Base-by-base conservation (phyloP, 2,113 vertebrate species). In the Podilymbus podiceps region DNA sequence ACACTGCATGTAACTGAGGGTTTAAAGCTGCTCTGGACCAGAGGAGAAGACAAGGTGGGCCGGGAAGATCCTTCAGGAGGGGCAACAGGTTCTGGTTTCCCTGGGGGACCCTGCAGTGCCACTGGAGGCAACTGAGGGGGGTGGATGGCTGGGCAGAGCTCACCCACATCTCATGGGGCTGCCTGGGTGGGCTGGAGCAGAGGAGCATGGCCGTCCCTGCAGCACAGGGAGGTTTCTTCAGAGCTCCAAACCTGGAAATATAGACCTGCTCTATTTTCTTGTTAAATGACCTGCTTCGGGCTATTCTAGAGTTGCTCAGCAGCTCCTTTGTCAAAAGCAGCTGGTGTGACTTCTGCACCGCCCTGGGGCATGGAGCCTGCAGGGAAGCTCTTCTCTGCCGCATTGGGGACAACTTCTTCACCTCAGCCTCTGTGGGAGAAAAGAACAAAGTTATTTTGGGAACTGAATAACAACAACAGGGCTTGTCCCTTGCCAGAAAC, bases 381-480 rank as follows among this genome's bases (percentile, higher is more conserved):
- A 81, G 64, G 30, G 60, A 91, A 8, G n/a, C 47, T 92, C 12
- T 18, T 55, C 50, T 84, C 60, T 71, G 38, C 31, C 38, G 47
- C 12, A n/a, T 8, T 0, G 0, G 11, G 60, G n/a, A 87, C 84
- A 77, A 11, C 35, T 88, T 87, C 85, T 69, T 91, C 84, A 91
- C 31, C n/a, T 91, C 64, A 58, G 52, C n/a, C 22, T 66, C 84
- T 14, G 49, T 31, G n/a, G 59, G 24, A 87, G 53, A 90, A 91
- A 86, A 88, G 67, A 85, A 92, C 33, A 22, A 67, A 75, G 73
- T 42, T 93, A 93, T 93, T 94, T 75, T 67, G n/a, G 66, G 73
- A 94, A 67, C 31, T 67, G 73, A 85, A 13, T 66, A 92, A 58
- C 50, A 89, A 55, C 21, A 71, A 25, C 22, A 81, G 21, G 30